These are phyloP conservation scores for Panorpa germanica DNA, from an alignment of 2,888 invertebrate species.

Conservation along the genomic window DNA sequence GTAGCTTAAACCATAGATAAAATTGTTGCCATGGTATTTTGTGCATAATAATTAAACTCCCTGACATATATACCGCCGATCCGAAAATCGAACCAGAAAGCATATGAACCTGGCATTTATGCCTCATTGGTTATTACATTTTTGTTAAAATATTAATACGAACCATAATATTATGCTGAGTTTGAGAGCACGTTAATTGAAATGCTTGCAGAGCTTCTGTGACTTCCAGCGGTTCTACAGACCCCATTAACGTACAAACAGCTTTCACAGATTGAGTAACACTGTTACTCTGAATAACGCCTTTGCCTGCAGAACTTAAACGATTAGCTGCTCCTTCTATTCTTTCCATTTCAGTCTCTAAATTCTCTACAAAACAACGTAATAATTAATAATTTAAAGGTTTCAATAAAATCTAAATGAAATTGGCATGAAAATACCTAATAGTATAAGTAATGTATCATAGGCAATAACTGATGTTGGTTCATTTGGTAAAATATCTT, in stretches of 20 bases:
- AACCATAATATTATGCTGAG: no score
- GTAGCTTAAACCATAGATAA: no score
- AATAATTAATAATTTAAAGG: conserved; percentile 2
- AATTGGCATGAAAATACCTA: conserved; percentile 33
- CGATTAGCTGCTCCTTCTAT: conserved; percentile 45
- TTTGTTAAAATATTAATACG: no score
- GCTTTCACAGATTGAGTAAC: conserved; percentile 86
- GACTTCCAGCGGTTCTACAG: conserved; percentile 75
- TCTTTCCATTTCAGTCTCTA: conserved; percentile 65
- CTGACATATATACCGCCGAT: no score
- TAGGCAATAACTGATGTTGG: conserved; percentile 55
- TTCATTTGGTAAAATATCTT: conserved; percentile 63
- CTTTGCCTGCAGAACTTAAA: conserved; percentile 27
- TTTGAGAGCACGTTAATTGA: conserved; percentile 36
- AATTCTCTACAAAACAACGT: conserved; percentile 36
- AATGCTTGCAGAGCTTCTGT: conserved; percentile 53
- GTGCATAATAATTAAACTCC: no score
- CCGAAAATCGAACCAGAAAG: no score
- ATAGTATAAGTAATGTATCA: conserved; percentile 66
- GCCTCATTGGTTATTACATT: no score
- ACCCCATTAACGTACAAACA: conserved; percentile 73
- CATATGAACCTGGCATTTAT: no score
- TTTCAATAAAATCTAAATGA: conserved; percentile 7
- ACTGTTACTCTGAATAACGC: conserved; percentile 40
- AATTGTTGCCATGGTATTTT: no score